Evolutionary conservation across 30 jellyfish, hydroid and myxozoan genomes (phyloP).

Genomic region (Chrysaora quinquecirrha): DNA sequence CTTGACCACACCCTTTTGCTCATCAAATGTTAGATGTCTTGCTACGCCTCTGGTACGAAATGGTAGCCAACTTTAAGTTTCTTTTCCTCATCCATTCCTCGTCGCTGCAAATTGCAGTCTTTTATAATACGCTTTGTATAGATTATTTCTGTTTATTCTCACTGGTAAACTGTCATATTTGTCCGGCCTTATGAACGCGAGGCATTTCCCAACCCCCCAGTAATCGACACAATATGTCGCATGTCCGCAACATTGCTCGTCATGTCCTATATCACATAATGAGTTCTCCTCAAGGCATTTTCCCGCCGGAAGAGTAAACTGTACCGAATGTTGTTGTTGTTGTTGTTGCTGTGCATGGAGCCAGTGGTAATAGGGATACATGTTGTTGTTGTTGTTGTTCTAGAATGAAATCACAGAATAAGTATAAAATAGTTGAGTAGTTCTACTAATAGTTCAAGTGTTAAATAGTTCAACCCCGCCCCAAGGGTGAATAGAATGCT

Average conservation of each 20-base stretch:
- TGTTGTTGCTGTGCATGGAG: slow-evolving; percentile 35
- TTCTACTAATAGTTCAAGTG: too few species aligned
- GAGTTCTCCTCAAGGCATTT: slow-evolving; percentile 86
- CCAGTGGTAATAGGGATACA: slow-evolving; percentile 68
- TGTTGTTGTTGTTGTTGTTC: too few species aligned
- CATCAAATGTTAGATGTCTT: neutral
- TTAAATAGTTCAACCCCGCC: too few species aligned
- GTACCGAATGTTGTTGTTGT: slow-evolving; percentile 21
- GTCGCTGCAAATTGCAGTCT: slow-evolving; percentile 33
- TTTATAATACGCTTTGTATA: slow-evolving; percentile 64
- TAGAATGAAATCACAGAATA: too few species aligned
- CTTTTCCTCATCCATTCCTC: neutral
- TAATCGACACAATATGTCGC: slow-evolving; percentile 92
- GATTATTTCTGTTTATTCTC: slow-evolving; percentile 65
- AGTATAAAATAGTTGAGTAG: too few species aligned
- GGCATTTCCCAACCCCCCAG: slow-evolving; percentile 94
- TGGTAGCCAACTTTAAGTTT: neutral
- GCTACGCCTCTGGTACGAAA: neutral
- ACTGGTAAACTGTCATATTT: slow-evolving; percentile 62
- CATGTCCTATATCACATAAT: slow-evolving; percentile 87
- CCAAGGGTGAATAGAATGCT: too few species aligned
- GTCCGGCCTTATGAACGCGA: slow-evolving; percentile 68
- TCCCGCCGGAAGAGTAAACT: slow-evolving; percentile 55
- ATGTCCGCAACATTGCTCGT: slow-evolving; percentile 95
- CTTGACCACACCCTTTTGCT: too few species aligned